These are phyloP conservation scores for Sarotherodon lohbergeri DNA, from an alignment of 2,113 vertebrate genomes.

Conservation along the genomic window DNA sequence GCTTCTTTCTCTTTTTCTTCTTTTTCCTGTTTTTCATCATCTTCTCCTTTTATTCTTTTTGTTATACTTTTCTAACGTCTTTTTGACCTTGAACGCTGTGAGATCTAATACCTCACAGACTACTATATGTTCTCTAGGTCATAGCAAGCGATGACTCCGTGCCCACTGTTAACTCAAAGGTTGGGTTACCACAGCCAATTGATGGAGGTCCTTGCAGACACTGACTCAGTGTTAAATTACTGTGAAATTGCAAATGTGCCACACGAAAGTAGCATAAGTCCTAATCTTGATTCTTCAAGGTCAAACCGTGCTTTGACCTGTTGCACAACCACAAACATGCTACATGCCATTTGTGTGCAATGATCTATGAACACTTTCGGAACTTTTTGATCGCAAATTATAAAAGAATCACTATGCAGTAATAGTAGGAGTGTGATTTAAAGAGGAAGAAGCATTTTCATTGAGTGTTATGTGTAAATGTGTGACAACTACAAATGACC, in stretches of 20 bases:
- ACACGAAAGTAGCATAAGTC: not conserved
- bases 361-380: not conserved
- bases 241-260: not conserved
- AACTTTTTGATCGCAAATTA: not conserved
- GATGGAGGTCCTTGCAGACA: not conserved
- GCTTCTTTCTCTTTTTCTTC: not conserved
- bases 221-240: not conserved
- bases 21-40: not conserved
- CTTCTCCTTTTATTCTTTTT: not conserved
- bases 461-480: not conserved
- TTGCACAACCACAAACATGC: not conserved
- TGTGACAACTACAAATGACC: not conserved
- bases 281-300: not conserved
- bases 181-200: not conserved
- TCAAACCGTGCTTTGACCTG: not conserved
- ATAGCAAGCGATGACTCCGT: not conserved
- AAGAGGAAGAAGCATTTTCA: not conserved
- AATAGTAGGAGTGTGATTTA: not conserved
- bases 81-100: not conserved
- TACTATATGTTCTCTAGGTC: not conserved
- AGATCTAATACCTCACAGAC: not conserved
- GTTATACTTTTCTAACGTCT: not conserved
- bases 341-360: not conserved
- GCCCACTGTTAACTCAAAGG: not conserved
- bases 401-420: not conserved